Conservation (phyloP, 92 coral and sea anemone species). For the Phymanthus crucifer region DNA sequence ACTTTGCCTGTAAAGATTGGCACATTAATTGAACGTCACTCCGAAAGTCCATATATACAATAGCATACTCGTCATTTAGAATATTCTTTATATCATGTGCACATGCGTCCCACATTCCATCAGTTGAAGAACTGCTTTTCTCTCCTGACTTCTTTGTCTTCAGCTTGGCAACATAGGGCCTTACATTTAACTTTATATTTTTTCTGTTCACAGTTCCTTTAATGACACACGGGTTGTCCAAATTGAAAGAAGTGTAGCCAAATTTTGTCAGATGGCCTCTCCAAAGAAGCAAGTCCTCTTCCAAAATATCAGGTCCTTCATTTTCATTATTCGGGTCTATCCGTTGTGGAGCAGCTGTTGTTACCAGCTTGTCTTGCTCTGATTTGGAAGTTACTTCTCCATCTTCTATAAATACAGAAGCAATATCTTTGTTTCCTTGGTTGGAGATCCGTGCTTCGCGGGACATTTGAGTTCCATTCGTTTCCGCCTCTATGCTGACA, state of each 20-base stretch:
- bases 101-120: slow-evolving; percentile 25
- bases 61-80: slow-evolving; percentile 36
- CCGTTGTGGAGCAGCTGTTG: background rate
- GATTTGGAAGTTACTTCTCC: background rate
- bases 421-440: background rate
- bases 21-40: slow-evolving; percentile 49
- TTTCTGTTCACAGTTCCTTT: slow-evolving; percentile 30
- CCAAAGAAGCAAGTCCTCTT: slow-evolving; percentile 49
- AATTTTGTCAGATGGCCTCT: slow-evolving; percentile 52
- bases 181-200: slow-evolving; percentile 51
- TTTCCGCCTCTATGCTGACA: slow-evolving; percentile 2
- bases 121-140: background rate
- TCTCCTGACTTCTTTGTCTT: background rate
- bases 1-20: slow-evolving; percentile 15
- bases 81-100: slow-evolving; percentile 38
- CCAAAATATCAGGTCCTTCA: slow-evolving; percentile 22
- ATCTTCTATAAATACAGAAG: background rate
- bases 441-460: background rate
- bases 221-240: slow-evolving; percentile 36
- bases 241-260: slow-evolving; percentile 35
- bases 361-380: background rate
- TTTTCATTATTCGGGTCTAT: background rate
- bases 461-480: background rate
- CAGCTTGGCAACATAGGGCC: slow-evolving; percentile 15
- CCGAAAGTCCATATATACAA: slow-evolving; percentile 61